Evolutionary conservation across 2,888 invertebrate species (phyloP), one percentile per base, ranked within the genome.

Genomic region (Lycocerus yunnanus): DNA sequence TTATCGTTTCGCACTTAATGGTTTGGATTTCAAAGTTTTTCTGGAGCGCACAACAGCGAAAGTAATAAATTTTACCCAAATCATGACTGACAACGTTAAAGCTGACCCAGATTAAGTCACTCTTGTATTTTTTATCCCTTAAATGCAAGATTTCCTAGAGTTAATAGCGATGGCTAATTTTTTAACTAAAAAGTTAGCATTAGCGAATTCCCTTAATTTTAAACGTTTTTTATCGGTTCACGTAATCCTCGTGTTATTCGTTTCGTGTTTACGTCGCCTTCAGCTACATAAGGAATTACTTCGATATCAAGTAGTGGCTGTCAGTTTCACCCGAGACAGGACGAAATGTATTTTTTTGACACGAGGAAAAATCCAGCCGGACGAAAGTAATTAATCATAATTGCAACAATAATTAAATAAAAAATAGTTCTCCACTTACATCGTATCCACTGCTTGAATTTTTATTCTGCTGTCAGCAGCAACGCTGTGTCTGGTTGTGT

Each of bases 401-500:
- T 27, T 27, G 27, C 27, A 27, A 21, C 21, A 24, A n/a, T n/a
- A n/a, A 24, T 11, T 24, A 9, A 24, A 1, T 10, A 24, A n/a
- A n/a, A n/a, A n/a, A 27, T 27, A n/a, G 27, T 3, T 11, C 13
- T 4, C 1, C 78, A 86, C 87, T 87, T 83, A 87, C 87, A 84
- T 66, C 15, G 83, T 83, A 78, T 83, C 82, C 11, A 84, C 84
- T 63, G 84, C 79, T 61, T 84, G 80, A 11, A 84, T 84, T 76
- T 84, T 84, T 73, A 80, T 84, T 10, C 81, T 78, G 24, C 83
- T 85, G 74, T 88, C 88, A 18, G 88, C 87, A 2, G 88, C 88
- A 2, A 89, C 88, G 76, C 89, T 89, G 79, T 89, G 88, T 58
- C 89, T 82, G 10, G 84, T 69, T 13, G 82, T 27, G 14, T 69